Evolutionary conservation across 2,888 invertebrate genomes (phyloP), one percentile per base, ranked within the genome.

Genomic region (Oxytorus armatus): DNA sequence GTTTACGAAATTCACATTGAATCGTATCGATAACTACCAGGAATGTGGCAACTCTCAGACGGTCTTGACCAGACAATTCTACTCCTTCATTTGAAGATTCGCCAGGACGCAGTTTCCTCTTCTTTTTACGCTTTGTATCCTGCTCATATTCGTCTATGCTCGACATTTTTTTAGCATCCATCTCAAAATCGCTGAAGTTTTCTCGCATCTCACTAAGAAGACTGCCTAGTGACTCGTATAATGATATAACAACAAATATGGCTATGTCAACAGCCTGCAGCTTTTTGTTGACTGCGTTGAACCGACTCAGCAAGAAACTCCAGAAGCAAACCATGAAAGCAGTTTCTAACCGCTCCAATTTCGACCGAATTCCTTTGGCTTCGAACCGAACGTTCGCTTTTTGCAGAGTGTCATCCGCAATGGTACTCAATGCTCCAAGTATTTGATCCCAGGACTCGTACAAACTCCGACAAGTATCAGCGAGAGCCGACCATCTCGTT

Each of bases 401-500:
- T 51, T 79, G 70, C 33, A 14, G 69, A 33, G 33, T 53, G 57
- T 79, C 70, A 55, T 65, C 61, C 21, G 69, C 77, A 42, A 82
- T 81, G 33, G 7, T 42, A 39, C 25, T 49, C 16, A 77, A 61
- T 36, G 66, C 76, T 11, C 49, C 57, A n/a, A 57, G 33, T 42
- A 81, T 82, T 23, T 77, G 42, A 33, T 77, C 25, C 51, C 79
- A 55, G 36, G 79, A 81, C 53, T 74, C 53, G 36, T 65, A 66
- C 47, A 79, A 72, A n/a, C 79, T 77, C 72, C 66, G 36, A 36
- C 77, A 81, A 18, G 79, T 73, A 49, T 81, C 75, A 16, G 63
- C 57, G 18, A 65, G 79, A 63, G 81, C 75, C 11, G 75, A 81
- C 75, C 79, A 81, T n/a, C 79, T 49, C 18, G 75, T 81, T 47